phyloP scores from a whole-genome alignment of 2,113 vertebrate genomes.

The Trachemys scripta region DNA sequence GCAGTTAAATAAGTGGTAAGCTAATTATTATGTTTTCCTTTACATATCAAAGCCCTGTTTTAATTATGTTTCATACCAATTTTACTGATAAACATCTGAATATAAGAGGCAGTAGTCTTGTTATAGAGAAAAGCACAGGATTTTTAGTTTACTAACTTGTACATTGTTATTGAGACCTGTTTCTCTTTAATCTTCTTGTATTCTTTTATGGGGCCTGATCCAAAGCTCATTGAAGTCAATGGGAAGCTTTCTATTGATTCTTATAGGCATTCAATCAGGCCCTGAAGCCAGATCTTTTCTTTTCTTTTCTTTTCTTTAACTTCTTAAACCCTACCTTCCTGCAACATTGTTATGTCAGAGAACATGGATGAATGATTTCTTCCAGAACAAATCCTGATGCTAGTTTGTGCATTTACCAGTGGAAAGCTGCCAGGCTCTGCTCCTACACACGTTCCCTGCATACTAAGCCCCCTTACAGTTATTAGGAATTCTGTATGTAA shows the following conservation, averaged over 20 bases:
- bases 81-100: conserved; percentile 40
- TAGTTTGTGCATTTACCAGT: not conserved
- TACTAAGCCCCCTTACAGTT: not conserved
- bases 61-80: conserved; percentile 57
- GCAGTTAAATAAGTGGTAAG: conserved; percentile 57
- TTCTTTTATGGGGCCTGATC: not conserved
- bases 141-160: not conserved
- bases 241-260: not conserved
- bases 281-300: not conserved
- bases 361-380: rapidly evolving
- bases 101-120: not conserved
- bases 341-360: not conserved
- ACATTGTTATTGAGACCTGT: not conserved
- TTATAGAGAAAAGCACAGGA: not conserved
- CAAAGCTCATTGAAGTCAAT: not conserved
- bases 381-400: not conserved
- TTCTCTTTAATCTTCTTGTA: not conserved
- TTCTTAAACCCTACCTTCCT: not conserved
- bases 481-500: not conserved
- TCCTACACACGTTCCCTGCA: not conserved
- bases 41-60: conserved; percentile 63
- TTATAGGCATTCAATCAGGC: not conserved
- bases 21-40: conserved; percentile 72
- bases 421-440: not conserved
- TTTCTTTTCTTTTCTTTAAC: rapidly evolving